These are phyloP conservation scores for Enteromius thamalakanensis DNA, from an alignment of 2,797 vertebrate genomes.

Conservation along the genomic window DNA sequence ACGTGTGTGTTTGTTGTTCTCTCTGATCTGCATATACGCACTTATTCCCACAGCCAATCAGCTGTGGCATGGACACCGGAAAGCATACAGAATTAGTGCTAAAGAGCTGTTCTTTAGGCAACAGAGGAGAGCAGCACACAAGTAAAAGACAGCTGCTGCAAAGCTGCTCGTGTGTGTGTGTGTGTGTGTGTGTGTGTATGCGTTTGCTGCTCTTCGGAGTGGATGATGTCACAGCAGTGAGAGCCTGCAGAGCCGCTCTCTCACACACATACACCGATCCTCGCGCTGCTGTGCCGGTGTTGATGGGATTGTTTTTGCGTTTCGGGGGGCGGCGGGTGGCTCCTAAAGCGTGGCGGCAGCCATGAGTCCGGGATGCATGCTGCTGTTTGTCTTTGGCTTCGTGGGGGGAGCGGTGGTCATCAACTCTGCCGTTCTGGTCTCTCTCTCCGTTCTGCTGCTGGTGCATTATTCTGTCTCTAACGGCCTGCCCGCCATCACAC, in stretches of 20 bases:
- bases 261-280: conserved; percentile 37
- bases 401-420: conserved; percentile 98
- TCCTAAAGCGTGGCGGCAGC: conserved; percentile 85
- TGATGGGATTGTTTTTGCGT: conserved; percentile 76
- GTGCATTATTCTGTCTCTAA: conserved; percentile 97
- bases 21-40: conserved; percentile 33
- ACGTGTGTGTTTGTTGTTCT: conserved; percentile 14
- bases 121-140: conserved; percentile 9
- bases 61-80: conserved; percentile 58
- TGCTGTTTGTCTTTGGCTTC: conserved; percentile 99
- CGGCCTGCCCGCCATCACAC: conserved; percentile 90
- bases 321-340: conserved; percentile 71
- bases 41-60: conserved; percentile 70
- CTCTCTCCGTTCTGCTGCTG: conserved; percentile 96
- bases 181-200: conserved; percentile 25
- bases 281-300: conserved; percentile 64
- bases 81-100: conserved; percentile 68
- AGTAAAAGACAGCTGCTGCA: conserved; percentile 51
- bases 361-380: conserved; percentile 99
- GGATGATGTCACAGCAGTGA: conserved; percentile 82
- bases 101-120: conserved; percentile 36
- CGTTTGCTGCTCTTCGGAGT: conserved; percentile 33
- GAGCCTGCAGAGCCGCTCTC: conserved; percentile 73
- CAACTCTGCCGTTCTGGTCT: conserved; percentile 97
- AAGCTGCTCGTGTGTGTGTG: conserved; percentile 41